Evolutionary conservation across 2,113 vertebrate species (phyloP).

Genomic region (Desmodus rotundus): DNA sequence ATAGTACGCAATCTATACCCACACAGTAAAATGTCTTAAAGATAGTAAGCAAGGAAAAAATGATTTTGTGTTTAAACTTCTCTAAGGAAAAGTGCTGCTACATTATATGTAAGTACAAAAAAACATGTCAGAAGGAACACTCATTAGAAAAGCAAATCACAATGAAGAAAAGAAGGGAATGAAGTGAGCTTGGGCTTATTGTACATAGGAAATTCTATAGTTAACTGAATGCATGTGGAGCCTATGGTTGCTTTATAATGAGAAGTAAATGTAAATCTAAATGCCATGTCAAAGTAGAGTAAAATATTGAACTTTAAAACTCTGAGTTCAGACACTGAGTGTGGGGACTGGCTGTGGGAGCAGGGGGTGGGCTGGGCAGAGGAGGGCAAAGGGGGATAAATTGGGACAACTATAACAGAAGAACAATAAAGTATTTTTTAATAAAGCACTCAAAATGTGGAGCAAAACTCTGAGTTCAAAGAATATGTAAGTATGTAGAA

Average conservation of each 20-base stretch:
- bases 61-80: not conserved
- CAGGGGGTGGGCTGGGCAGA: no score
- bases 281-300: not conserved
- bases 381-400: no score
- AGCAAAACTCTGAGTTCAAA: not conserved
- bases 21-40: not conserved
- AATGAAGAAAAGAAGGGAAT: not conserved
- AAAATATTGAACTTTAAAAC: not conserved
- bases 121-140: not conserved
- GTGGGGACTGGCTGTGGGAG: no score
- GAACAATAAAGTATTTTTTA: no score
- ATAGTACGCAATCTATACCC: not conserved
- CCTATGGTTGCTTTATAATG: not conserved
- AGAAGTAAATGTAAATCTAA: constrained; percentile 2
- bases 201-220: not conserved
- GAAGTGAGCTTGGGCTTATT: not conserved
- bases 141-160: constrained; percentile 13
- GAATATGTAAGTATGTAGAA: not conserved
- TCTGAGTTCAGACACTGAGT: not conserved
- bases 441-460: no score
- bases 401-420: no score
- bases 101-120: constrained; percentile 11
- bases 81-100: not conserved
- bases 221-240: not conserved
- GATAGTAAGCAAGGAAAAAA: not conserved